Evolutionary conservation across 1,140 invertebrate species (phyloP).

Genomic region (Achatina immaculata): DNA sequence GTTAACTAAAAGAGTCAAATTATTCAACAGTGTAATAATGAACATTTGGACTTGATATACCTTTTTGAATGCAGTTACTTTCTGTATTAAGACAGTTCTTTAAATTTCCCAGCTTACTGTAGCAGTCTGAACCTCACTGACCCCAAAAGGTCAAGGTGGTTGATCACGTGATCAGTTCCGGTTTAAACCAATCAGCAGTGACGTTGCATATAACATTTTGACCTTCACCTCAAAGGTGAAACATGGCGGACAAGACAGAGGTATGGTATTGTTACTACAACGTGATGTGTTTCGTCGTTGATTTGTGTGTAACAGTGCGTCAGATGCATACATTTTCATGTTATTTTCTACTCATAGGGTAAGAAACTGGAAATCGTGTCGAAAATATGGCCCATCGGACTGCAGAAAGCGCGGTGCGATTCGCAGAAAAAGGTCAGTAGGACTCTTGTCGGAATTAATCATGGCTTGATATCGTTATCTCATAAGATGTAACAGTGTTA

Average conservation of each 20-base stretch:
- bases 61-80: no score
- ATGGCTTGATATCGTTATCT: no score
- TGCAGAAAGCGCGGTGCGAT: slow-evolving; percentile 58
- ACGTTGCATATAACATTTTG: slow-evolving; percentile 40
- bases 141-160: slow-evolving; percentile 38
- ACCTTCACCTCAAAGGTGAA: slow-evolving; percentile 48
- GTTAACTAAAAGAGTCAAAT: no score
- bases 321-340: neutral
- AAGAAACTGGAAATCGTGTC: slow-evolving; percentile 53
- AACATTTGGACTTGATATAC: no score
- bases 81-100: no score
- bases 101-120: no score
- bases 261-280: slow-evolving; percentile 29
- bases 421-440: slow-evolving; percentile 55
- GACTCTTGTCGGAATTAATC: no score
- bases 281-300: neutral
- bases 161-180: slow-evolving; percentile 12
- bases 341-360: slow-evolving; percentile 49
- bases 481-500: no score
- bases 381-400: slow-evolving; percentile 61
- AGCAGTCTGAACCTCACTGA: no score
- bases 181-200: slow-evolving; percentile 43
- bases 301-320: neutral
- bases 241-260: slow-evolving; percentile 47
- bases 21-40: no score